Evolutionary conservation across 2,113 vertebrate genomes (phyloP).

Genomic region (Boulengeromyrus knoepffleri): DNA sequence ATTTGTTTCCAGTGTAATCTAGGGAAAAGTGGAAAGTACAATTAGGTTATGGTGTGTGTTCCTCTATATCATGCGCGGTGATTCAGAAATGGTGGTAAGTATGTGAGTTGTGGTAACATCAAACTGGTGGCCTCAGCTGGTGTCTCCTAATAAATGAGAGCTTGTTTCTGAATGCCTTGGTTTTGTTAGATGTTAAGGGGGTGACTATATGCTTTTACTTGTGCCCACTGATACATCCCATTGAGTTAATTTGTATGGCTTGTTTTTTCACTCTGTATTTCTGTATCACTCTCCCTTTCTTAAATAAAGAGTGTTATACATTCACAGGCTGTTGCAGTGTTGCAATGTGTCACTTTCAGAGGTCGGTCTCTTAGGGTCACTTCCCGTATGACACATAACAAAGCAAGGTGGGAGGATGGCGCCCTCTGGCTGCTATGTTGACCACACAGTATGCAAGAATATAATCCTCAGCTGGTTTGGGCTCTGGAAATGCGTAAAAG

Average conservation of each 20-base stretch:
- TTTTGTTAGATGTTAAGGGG: conserved; percentile 40
- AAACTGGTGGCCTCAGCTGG: not conserved
- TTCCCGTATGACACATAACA: not conserved
- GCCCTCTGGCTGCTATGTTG: not conserved
- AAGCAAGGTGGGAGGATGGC: not conserved
- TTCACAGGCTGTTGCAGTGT: conserved; percentile 44
- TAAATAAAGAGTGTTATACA: conserved; percentile 55
- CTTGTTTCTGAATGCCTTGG: conserved; percentile 35
- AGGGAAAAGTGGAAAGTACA: not conserved
- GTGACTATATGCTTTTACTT: conserved; percentile 24
- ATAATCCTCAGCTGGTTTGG: not conserved
- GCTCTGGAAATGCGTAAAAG: not conserved
- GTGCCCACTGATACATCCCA: conserved; percentile 6
- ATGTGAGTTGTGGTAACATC: conserved; percentile 18
- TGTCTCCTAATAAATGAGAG: conserved; percentile 31
- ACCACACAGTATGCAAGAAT: not conserved
- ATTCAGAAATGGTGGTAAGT: conserved; percentile 28
- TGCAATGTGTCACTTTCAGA: conserved; percentile 45
- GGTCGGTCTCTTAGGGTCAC: conserved; percentile 42
- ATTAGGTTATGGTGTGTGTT: not conserved
- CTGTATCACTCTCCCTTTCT: conserved; percentile 41
- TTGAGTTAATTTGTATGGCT: conserved; percentile 16
- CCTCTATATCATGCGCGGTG: not conserved
- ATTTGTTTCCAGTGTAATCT: not conserved
- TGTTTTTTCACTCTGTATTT: conserved; percentile 30